Base-by-base conservation (phyloP, 2,113 vertebrate species). In the Pycnonotus jocosus region DNA sequence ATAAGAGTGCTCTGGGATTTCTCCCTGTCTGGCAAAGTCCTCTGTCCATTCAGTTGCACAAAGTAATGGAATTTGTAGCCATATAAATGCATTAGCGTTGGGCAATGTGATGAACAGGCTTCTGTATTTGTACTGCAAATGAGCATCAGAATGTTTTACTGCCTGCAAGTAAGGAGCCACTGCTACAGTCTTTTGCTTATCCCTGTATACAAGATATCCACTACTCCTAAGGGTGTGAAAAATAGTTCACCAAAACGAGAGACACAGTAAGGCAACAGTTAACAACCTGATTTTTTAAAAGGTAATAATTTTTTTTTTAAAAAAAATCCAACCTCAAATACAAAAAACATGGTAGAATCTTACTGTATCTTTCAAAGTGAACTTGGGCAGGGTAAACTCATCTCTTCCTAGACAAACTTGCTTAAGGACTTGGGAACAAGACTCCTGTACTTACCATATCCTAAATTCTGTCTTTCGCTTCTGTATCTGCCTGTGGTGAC, bases 181-280 rank as follows among this genome's bases (percentile, higher is more conserved):
- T 87, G 84, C 88, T 94, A 84, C 88, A 86, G 81, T 60, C 64
- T 91, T 95, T 94, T 83, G 50, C 76, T 92, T 88, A 70, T 73
- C 57, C 53, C 40, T 45, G 48, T 58, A 62, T 45, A 87, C 47
- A 92, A 90, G 77, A 95, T 61, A 86, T 50, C 89, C 82, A 8
- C 62, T 93, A 70, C 71, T 96, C 77, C 89, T 89, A 82, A 85
- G 91, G 76, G 65, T 73, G 60, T 40, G 73, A 95, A 96, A 94
- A 97, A 94, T 62, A 86, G 72, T 90, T 96, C 94, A 89, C 73
- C 92, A 93, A 93, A 93, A 84, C 33, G 24, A 95, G 91, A 96
- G 69, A 88, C 79, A 86, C 35, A 72, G 38, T 37, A 78, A 87
- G 95, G 64, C 87, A 97, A 92, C 71, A 70, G 80, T 69, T 88